These are phyloP conservation scores for Cephus pulcher DNA, from an alignment of 2,888 invertebrate genomes.

Conservation along the genomic window DNA sequence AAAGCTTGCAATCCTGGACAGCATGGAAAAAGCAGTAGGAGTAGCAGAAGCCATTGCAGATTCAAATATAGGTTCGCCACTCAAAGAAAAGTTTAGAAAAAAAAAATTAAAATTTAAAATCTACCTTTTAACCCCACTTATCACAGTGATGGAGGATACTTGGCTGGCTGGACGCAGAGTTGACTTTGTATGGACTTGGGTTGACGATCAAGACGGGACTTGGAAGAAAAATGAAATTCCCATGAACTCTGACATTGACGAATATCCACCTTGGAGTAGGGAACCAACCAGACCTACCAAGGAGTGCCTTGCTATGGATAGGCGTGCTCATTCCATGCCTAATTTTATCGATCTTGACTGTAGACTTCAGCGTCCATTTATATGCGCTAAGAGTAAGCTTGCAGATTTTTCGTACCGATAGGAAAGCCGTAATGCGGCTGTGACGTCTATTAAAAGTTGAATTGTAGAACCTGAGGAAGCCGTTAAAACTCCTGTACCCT, in stretches of 20 bases:
- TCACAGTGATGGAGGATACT: slow-evolving; percentile 40
- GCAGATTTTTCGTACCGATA: not conserved
- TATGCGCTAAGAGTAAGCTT: slow-evolving; percentile 67
- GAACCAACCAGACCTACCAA: slow-evolving; percentile 58
- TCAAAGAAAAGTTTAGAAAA: too few relatives aligned
- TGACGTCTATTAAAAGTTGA: not conserved
- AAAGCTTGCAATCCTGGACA: slow-evolving; percentile 65
- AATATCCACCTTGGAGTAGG: slow-evolving; percentile 67
- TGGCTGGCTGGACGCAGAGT: slow-evolving; percentile 47
- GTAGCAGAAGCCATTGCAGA: slow-evolving; percentile 69
- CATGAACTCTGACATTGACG: slow-evolving; percentile 67
- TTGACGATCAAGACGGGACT: slow-evolving; percentile 25
- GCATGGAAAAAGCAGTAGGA: slow-evolving; percentile 67
- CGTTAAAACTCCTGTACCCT: slow-evolving; percentile 37
- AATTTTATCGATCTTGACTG: slow-evolving; percentile 71
- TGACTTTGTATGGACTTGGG: slow-evolving; percentile 40
- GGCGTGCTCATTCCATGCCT: slow-evolving; percentile 68
- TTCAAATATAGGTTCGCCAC: slow-evolving; percentile 65
- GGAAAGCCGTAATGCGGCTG: not conserved
- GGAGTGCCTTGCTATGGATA: slow-evolving; percentile 68
- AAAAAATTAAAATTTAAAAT: not conserved
- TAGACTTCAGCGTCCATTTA: slow-evolving; percentile 67
- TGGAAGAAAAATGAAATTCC: slow-evolving; percentile 35
- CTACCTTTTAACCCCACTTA: not conserved
- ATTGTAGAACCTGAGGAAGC: slow-evolving; percentile 31